These are phyloP conservation scores for Megaceryle torquata DNA, from an alignment of 2,113 vertebrate genomes.

Conservation along the genomic window DNA sequence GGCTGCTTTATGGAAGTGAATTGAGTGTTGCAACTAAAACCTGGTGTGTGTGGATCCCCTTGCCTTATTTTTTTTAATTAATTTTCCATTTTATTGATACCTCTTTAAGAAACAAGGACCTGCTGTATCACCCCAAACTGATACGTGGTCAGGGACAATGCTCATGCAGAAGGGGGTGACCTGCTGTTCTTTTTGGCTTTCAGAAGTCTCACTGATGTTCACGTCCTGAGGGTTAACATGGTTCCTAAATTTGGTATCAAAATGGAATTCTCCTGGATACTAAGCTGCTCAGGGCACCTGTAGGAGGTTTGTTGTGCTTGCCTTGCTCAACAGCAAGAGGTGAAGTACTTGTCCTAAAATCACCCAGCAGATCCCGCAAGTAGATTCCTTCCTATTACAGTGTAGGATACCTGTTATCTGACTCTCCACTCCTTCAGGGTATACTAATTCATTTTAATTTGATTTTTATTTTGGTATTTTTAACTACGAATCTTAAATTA, in stretches of 20 bases:
- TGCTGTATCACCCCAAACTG: neutral
- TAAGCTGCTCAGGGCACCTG: neutral
- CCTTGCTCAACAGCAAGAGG: neutral
- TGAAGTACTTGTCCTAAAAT: neutral
- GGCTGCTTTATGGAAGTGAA: neutral
- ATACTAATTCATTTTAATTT: neutral
- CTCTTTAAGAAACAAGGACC: neutral
- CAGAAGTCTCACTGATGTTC: neutral
- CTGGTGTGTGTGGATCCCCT: neutral
- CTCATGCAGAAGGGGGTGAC: neutral
- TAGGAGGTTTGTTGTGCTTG: neutral
- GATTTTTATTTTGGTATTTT: neutral
- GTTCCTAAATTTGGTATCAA: neutral
- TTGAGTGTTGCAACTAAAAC: neutral
- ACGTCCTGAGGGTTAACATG: neutral
- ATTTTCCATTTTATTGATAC: neutral
- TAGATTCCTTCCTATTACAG: neutral
- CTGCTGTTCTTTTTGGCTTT: neutral
- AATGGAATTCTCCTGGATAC: neutral
- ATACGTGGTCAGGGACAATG: conserved; percentile 18
- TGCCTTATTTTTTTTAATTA: too few relatives aligned
- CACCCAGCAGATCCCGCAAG: neutral
- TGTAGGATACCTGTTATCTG: neutral
- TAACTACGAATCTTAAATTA: neutral
- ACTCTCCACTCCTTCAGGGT: neutral